These are phyloP conservation scores for Sinelater perroti DNA, from an alignment of 2,888 invertebrate species.

Conservation along the genomic window DNA sequence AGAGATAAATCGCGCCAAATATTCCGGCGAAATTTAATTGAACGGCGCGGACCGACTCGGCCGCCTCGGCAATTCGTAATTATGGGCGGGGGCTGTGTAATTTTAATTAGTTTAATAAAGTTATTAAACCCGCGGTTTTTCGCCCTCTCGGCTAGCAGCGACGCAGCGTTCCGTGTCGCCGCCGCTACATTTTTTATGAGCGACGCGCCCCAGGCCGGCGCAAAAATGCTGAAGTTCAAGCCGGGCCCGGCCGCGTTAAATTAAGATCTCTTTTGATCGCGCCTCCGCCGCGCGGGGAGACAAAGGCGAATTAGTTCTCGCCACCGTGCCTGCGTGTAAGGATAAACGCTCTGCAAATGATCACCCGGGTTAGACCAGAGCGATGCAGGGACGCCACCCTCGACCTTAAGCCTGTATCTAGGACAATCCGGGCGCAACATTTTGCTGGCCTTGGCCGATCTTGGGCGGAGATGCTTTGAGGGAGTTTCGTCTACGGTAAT, in stretches of 20 bases:
- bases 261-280: slow-evolving; percentile 4
- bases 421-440: slow-evolving; percentile 1
- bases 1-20: not conserved
- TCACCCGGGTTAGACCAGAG: not conserved
- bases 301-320: not conserved
- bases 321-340: not conserved
- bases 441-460: slow-evolving; percentile 1
- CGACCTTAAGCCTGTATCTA: slow-evolving; percentile 1
- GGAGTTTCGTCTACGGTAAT: not conserved
- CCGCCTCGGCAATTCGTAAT: not conserved
- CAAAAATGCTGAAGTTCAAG: not conserved
- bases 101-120: slow-evolving; percentile 1
- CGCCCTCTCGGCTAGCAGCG: too few relatives aligned
- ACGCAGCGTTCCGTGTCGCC: too few relatives aligned
- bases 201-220: too few relatives aligned
- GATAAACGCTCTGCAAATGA: slow-evolving; percentile 3
- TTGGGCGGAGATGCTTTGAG: not conserved
- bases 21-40: not conserved
- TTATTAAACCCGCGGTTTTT: not conserved
- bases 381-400: not conserved
- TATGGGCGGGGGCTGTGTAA: not conserved
- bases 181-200: too few relatives aligned
- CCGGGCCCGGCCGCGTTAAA: not conserved
- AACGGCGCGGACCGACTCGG: not conserved
- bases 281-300: too few relatives aligned